These are phyloP conservation scores for Cantharis lateralis DNA, from an alignment of 2,888 invertebrate genomes.

Conservation along the genomic window DNA sequence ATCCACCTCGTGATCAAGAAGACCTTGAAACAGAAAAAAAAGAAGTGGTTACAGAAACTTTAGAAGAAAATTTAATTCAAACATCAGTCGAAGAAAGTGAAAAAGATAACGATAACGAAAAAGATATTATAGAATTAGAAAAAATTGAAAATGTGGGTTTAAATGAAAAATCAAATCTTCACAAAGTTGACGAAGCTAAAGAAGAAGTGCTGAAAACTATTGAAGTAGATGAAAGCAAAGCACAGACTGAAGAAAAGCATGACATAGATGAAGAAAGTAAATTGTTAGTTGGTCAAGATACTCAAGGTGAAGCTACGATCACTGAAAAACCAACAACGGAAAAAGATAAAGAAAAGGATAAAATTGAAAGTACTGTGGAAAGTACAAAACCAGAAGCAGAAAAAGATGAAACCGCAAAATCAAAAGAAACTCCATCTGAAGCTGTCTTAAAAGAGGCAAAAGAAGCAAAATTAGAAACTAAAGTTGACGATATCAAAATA, in stretches of 20 bases:
- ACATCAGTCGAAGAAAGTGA: constrained; percentile 11
- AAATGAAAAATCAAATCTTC: background rate
- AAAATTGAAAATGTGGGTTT: constrained; percentile 32
- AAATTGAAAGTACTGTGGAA: background rate
- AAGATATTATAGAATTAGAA: constrained; percentile 18
- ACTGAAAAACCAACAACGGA: background rate
- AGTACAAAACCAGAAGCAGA: background rate
- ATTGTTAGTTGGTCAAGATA: background rate
- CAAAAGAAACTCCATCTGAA: background rate
- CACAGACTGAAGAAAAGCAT: too few species aligned
- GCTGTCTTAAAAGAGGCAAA: background rate
- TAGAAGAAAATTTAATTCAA: background rate
- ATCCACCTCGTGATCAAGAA: background rate
- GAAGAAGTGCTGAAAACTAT: background rate
- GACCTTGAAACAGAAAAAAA: background rate
- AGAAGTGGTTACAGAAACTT: background rate
- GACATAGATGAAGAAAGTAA: background rate
- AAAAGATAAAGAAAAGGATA: background rate
- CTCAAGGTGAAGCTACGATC: background rate
- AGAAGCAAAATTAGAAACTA: background rate
- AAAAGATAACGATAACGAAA: constrained; percentile 25
- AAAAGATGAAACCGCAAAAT: background rate
- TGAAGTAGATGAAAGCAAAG: background rate
- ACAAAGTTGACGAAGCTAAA: background rate
- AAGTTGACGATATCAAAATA: constrained; percentile 35